phyloP scores from a whole-genome alignment of 2,888 invertebrate genomes.

The Yponomeuta plumbellus region DNA sequence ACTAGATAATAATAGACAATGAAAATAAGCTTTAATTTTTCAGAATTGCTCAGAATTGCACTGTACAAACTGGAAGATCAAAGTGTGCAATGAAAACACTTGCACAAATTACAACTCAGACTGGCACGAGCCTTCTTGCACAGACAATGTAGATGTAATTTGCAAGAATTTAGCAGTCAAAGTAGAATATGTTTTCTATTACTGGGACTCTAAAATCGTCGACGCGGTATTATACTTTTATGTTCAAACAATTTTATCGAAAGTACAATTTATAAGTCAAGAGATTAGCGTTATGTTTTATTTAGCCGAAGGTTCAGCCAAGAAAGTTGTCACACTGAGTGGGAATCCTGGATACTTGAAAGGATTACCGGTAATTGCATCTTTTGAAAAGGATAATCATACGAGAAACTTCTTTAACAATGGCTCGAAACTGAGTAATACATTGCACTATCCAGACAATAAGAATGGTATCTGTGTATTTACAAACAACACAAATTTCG shows the following conservation, averaged over 20 bases:
- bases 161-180: constrained; percentile 52
- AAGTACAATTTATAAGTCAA: constrained; percentile 42
- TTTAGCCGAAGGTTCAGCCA: constrained; percentile 40
- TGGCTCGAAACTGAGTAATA: constrained; percentile 27
- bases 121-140: constrained; percentile 49
- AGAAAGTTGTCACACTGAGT: constrained; percentile 64
- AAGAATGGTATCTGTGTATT: constrained; percentile 58
- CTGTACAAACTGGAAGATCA: constrained; percentile 55
- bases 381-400: constrained; percentile 44
- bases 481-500: constrained; percentile 40
- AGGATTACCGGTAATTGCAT: constrained; percentile 79
- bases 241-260: constrained; percentile 35
- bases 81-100: constrained; percentile 39
- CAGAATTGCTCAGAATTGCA: constrained; percentile 59
- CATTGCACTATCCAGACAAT: constrained; percentile 50
- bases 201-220: constrained; percentile 44
- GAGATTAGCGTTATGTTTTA: constrained; percentile 50
- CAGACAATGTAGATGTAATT: constrained; percentile 29
- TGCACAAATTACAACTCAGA: constrained; percentile 48
- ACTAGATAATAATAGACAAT: constrained; percentile 2
- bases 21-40: constrained; percentile 26
- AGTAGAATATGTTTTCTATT: constrained; percentile 54
- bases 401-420: constrained; percentile 48
- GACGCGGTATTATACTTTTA: constrained; percentile 53
- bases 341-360: constrained; percentile 86